Base-by-base conservation (phyloP, 2,888 invertebrate species). In the Allygus modestus region DNA sequence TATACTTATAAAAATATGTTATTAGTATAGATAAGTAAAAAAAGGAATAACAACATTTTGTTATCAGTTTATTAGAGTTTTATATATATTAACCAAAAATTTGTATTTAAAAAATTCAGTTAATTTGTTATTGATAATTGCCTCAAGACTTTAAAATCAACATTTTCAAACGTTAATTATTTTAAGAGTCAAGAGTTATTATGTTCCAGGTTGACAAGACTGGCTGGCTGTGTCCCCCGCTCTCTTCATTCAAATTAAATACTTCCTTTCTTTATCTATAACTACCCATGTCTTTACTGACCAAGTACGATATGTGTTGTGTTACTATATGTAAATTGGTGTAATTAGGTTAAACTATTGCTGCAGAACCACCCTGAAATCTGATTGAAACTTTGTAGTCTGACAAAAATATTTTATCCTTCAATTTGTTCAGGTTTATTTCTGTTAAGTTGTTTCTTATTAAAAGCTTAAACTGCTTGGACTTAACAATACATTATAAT, bases 211-310 rank as follows among this genome's bases (percentile, higher is more conserved):
- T 28, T 41, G 37, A 41, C 71, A 71, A 71, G 71, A 71, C 71
- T 71, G 37, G 71, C 71, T 41, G 71, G 71, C 71, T 71, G 71
- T 71, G 71, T 41, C n/a, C 33, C 69, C n/a, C 9, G 69, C 69
- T 33, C 69, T 69, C 31, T 31, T 17, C n/a, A 71, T 12, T 15
- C 12, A 4, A 37, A 71, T 0, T 71, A 41, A 41, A 9, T 17
- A 23, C 23, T 61, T 28, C n/a, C 69, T 69, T 33, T 69, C 69
- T 15, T 4, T 17, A 17, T 5, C 31, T 1, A 23, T 20, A 58
- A 9, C 58, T 58, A 26, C 26, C 46, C 46, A 15, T 46, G 46
- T 46, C 46, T 46, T 46, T 15, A 15, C n/a, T 15, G 7, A 46
- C 46, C 7, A 51, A 2, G 26, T 58, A 58, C 23, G 1, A 9